Base-by-base conservation (phyloP, 2,888 invertebrate species). In the Oligia fasciuncula region DNA sequence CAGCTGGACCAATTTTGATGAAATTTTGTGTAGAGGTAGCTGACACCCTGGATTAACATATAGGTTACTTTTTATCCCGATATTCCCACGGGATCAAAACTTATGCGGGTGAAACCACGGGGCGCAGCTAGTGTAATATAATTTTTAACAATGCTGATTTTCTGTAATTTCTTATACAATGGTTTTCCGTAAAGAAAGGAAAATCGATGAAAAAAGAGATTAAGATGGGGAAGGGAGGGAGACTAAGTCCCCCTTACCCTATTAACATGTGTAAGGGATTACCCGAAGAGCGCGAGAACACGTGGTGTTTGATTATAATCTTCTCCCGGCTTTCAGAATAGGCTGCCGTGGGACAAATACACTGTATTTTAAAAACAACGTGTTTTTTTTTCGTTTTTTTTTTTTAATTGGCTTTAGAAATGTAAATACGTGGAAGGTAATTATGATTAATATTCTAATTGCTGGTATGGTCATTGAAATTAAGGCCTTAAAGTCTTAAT, bases 191-290 rank as follows among this genome's bases (percentile, higher is more conserved):
- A 46, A n/a, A 23, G n/a, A n/a, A 72, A 76, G 51, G 60, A 49
- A 73, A 71, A 67, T 65, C 40, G 57, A 68, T 71, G 40, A 40
- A 54, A 46, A 60, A 54, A 19, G 17, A 60, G 63, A 68, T 76
- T 78, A 60, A 60, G 4, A n/a, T 23, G 11, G 23, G n/a, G 49
- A 49, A 60, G 57, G 11, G 5, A 46, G n/a, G 23, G 13, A 57
- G 57, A 74, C 74, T 76, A 81, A 72, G 11, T 62, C 29, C 60
- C 54, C 49, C 35, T 60, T 76, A 29, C 49, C 46, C 17, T 57
- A 29, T 68, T 13, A 54, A 63, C 76, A 80, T 70, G 80, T 75
- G 84, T 77, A 35, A 60, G 69, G 84, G 84, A 84, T 86, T 85
- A 84, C 3, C 8, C 2, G 40, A 5, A 60, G 43, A 67, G 43